Evolutionary conservation across 2,797 vertebrate genomes (phyloP), one percentile per base, ranked within the genome.

Genomic region (Acomys russatus): DNA sequence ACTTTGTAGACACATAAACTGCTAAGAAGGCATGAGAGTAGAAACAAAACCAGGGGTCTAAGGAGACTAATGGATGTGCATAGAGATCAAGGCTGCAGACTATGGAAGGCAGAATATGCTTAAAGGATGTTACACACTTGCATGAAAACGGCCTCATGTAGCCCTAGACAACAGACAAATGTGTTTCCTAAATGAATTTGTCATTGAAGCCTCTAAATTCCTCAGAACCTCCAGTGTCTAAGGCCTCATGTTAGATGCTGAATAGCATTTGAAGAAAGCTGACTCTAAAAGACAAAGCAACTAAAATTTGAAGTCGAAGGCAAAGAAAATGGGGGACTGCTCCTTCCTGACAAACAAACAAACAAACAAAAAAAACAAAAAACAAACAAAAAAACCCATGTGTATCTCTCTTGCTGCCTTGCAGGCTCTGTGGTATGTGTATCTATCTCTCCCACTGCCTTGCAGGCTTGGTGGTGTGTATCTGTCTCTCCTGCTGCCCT

Each of bases 251-350:
- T 30, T 78, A 88, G 38, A 35, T 77, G 77, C 93, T 68, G 82
- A 85, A 80, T 8, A 91, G 79, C 49, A 23, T 49, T 90, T 87
- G 18, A 79, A 96, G 87, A 73, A 91, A 92, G 30, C 70, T 23
- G 22, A 85, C 77, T 9, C 33, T 91, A 61, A 93, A 88, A 84
- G 90, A 66, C 84, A 77, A 83, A 96, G 63, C n/a, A 49, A 68
- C 11, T 68, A 30, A 77, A 86, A 94, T 35, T 8, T 68, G 54
- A 89, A 33, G 83, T 77, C 54, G 4, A 9, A 71, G 68, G 85
- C 92, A 15, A 94, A 79, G 71, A 66, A 86, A 88, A 70, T 5
- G 12, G 25, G 51, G 9, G 25, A 94, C 66, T 82, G 94, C 82
- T 86, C 59, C 82, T 90, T 59, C n/a, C 10, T 30, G 5, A 73